Percentiles rank a stretch among this genome's conserved stretches.
phyloP scores from a whole-genome alignment of 37 sponge, comb jelly and placozoan genomes.

The Oscarella lobularis region DNA sequence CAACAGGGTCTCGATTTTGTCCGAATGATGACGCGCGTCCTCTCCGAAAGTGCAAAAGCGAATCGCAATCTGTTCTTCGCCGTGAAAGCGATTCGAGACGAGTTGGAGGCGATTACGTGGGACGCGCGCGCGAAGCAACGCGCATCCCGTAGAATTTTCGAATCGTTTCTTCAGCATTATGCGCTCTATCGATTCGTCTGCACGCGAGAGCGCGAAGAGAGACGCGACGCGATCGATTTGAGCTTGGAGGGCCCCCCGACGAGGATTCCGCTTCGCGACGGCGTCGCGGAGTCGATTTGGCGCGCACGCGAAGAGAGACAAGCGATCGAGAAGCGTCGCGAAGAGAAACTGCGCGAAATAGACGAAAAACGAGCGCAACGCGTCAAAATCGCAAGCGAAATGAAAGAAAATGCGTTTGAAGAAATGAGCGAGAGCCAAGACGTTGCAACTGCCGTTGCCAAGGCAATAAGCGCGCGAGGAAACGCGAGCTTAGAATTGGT shows the following conservation, averaged over 20 bases:
- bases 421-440: too few relatives aligned
- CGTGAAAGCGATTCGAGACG: not conserved
- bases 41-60: too few relatives aligned
- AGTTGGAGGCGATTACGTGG: too few relatives aligned
- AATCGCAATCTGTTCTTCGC: too few relatives aligned
- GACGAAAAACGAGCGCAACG: not conserved
- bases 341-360: not conserved
- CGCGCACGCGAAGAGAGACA: not conserved
- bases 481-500: too few relatives aligned
- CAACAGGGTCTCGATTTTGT: not conserved
- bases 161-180: not conserved
- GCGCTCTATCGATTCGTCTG: not conserved
- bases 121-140: too few relatives aligned
- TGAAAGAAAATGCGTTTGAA: too few relatives aligned
- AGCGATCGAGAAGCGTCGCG: not conserved
- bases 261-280: not conserved
- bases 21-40: not conserved
- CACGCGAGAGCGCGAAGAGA: not conserved
- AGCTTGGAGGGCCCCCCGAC: not conserved
- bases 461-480: too few relatives aligned
- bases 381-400: too few relatives aligned
- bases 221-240: not conserved
- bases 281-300: not conserved
- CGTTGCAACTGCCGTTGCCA: too few relatives aligned
- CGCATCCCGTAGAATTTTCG: too few relatives aligned